A percentile compares a stretch with the other conserved stretches of the same genome.
phyloP scores from a whole-genome alignment of 2,888 invertebrate species.

The Ypsolopha sequella region DNA sequence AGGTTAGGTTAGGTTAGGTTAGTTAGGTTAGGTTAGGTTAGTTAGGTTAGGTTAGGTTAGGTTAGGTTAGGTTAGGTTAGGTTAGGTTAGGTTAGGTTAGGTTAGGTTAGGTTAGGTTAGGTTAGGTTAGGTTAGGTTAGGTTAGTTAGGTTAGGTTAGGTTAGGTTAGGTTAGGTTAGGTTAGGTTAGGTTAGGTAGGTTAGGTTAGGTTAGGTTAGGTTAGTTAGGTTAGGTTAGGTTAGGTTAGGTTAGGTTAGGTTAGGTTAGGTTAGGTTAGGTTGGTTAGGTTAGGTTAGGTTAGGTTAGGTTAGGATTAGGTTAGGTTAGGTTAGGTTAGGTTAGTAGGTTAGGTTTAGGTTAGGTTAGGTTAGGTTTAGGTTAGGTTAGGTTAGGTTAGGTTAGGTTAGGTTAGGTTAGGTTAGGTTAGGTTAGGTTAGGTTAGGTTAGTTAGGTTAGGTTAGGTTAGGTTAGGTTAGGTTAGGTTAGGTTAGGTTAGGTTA shows the following conservation, averaged over 20 bases:
- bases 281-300: no score
- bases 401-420: conserved; percentile 5
- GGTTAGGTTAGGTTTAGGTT: no score
- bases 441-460: conserved; percentile 5
- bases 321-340: conserved; percentile 7
- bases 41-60: conserved; percentile 3
- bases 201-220: conserved; percentile 6
- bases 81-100: conserved; percentile 14
- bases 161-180: conserved; percentile 6
- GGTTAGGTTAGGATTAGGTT: conserved; percentile 8
- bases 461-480: conserved; percentile 9
- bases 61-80: conserved; percentile 12
- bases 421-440: conserved; percentile 6
- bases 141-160: conserved; percentile 8
- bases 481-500: conserved; percentile 5
- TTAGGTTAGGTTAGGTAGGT: conserved; percentile 2
- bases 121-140: conserved; percentile 10
- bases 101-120: conserved; percentile 11
- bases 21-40: conserved; percentile 3
- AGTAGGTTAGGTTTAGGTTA: conserved; percentile 5
- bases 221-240: conserved; percentile 9
- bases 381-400: conserved; percentile 5
- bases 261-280: conserved; percentile 8
- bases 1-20: conserved; percentile 4
- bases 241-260: conserved; percentile 10